Conservation (phyloP, 2,888 invertebrate genomes). For the Archips xylosteana region DNA sequence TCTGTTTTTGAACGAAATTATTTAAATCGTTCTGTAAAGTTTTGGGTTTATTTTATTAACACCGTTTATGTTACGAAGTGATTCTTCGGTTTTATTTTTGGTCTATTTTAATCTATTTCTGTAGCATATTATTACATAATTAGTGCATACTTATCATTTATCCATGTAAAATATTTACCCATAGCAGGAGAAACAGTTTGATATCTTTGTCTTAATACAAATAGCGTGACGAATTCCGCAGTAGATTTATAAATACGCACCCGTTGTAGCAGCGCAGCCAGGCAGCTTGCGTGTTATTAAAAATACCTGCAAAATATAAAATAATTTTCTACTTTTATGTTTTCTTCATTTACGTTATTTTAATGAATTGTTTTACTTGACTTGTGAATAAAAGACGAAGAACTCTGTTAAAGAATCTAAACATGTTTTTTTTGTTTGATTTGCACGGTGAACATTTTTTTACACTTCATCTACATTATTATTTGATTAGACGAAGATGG, state of each 20-base stretch:
- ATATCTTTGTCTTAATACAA: not conserved
- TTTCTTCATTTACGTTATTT: not conserved
- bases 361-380: not conserved
- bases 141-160: too few species aligned
- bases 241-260: constrained; percentile 54
- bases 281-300: constrained; percentile 56
- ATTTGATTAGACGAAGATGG: too few species aligned
- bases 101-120: too few species aligned
- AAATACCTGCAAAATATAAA: constrained; percentile 51
- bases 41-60: too few species aligned
- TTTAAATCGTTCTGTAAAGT: too few species aligned
- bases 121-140: too few species aligned
- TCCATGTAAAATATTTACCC: too few species aligned
- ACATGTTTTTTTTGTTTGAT: not conserved
- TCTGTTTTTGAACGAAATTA: too few species aligned
- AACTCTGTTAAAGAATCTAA: not conserved
- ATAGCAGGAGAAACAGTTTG: too few species aligned
- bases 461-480: too few species aligned
- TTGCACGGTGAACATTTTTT: not conserved
- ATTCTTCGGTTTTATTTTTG: too few species aligned
- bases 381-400: not conserved
- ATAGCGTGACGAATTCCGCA: not conserved
- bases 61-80: too few species aligned
- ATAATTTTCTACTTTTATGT: not conserved
- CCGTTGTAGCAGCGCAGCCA: constrained; percentile 70